Evolutionary conservation across 2,797 vertebrate genomes (phyloP).

Genomic region (Gymnoscopelus microlampas): DNA sequence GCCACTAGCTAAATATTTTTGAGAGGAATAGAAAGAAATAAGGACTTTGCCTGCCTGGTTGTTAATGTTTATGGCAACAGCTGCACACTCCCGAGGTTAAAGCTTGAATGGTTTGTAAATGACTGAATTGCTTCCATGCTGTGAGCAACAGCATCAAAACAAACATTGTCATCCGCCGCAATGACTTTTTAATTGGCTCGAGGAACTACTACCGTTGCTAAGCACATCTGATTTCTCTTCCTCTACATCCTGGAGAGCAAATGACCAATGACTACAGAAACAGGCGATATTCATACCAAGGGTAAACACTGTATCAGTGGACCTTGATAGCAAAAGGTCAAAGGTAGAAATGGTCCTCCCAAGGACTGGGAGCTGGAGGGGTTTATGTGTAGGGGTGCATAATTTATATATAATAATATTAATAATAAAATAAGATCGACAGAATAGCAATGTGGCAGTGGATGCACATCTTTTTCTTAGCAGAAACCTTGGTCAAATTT

Average conservation of each 20-base stretch:
- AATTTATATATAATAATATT: neutral
- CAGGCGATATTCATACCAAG: slow-evolving; percentile 38
- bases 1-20: neutral
- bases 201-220: slow-evolving; percentile 38
- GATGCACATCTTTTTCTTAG: too few species aligned
- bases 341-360: slow-evolving; percentile 17
- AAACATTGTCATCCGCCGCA: slow-evolving; percentile 30
- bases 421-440: too few species aligned
- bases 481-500: too few species aligned
- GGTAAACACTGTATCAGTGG: slow-evolving; percentile 29
- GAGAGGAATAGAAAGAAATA: slow-evolving; percentile 28
- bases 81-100: slow-evolving; percentile 17
- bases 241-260: slow-evolving; percentile 50
- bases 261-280: slow-evolving; percentile 62
- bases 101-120: slow-evolving; percentile 45
- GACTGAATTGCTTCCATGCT: slow-evolving; percentile 43
- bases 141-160: slow-evolving; percentile 38
- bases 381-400: neutral
- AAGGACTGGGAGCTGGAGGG: slow-evolving; percentile 34
- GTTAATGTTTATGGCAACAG: slow-evolving; percentile 42
- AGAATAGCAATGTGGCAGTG: too few species aligned
- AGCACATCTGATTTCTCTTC: slow-evolving; percentile 52
- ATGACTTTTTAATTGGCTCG: slow-evolving; percentile 26
- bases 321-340: slow-evolving; percentile 50
- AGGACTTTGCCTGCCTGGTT: slow-evolving; percentile 24